Conservation (phyloP, 2,113 vertebrate species). For the Loxodonta africana region DNA sequence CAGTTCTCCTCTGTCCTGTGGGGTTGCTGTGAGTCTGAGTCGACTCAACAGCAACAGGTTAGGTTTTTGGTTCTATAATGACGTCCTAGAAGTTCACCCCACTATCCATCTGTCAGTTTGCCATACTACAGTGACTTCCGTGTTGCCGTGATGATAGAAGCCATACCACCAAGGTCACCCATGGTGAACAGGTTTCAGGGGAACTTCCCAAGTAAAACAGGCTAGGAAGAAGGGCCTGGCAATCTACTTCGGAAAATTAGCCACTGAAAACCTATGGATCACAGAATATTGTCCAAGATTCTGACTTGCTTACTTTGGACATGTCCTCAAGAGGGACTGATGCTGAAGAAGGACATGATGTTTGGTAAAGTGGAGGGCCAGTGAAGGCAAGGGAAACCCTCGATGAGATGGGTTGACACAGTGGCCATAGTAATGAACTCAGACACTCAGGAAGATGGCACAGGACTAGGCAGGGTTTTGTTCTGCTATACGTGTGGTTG, state of each 20-base stretch:
- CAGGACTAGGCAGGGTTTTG: not conserved
- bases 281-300: not conserved
- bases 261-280: not conserved
- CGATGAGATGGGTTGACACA: not conserved
- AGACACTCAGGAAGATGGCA: not conserved
- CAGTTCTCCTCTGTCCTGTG: too few species aligned
- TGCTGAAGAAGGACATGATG: not conserved
- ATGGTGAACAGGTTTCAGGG: not conserved
- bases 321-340: not conserved
- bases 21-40: too few species aligned
- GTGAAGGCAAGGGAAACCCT: not conserved
- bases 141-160: not conserved
- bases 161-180: not conserved
- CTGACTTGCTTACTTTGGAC: not conserved
- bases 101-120: not conserved
- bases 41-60: too few species aligned
- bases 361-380: not conserved
- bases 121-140: not conserved
- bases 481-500: not conserved
- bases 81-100: not conserved
- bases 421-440: not conserved
- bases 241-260: not conserved
- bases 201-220: not conserved
- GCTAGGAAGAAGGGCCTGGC: not conserved
- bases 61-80: too few species aligned